phyloP scores from a whole-genome alignment of 2,113 vertebrate species.

The Cyphomyrus plagiostoma region DNA sequence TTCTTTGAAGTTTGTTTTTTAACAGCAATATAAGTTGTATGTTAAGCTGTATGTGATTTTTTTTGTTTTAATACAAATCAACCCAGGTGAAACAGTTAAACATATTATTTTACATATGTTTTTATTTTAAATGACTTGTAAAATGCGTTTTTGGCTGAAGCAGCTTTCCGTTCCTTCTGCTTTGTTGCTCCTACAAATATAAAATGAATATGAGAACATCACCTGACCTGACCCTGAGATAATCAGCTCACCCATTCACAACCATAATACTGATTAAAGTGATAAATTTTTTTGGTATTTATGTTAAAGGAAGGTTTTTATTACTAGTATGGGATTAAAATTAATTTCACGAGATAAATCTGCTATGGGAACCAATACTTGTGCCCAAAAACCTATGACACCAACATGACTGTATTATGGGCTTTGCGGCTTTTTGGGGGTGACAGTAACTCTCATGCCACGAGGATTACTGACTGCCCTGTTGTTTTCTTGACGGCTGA shows the following conservation, averaged over 20 bases:
- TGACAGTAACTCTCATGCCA: background rate
- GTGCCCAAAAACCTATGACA: background rate
- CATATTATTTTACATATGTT: background rate
- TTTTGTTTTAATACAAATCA: background rate
- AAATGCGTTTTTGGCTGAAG: background rate
- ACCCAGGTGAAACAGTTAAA: background rate
- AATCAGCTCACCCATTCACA: background rate
- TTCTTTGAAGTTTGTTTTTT: background rate
- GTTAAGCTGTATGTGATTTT: background rate
- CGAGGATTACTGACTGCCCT: background rate
- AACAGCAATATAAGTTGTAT: background rate
- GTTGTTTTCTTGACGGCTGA: background rate
- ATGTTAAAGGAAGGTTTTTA: background rate
- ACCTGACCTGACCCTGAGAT: background rate
- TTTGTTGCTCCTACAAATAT: background rate
- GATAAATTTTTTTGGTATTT: background rate
- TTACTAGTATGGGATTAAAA: background rate
- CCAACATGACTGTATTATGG: background rate
- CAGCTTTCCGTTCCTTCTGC: background rate
- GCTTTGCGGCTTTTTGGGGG: background rate
- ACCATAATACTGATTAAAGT: background rate
- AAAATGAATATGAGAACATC: background rate
- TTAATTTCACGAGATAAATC: background rate
- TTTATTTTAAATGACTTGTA: background rate
- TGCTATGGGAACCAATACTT: background rate